These are phyloP conservation scores for Sebastes fasciatus DNA, from an alignment of 2,113 vertebrate genomes.

Conservation along the genomic window DNA sequence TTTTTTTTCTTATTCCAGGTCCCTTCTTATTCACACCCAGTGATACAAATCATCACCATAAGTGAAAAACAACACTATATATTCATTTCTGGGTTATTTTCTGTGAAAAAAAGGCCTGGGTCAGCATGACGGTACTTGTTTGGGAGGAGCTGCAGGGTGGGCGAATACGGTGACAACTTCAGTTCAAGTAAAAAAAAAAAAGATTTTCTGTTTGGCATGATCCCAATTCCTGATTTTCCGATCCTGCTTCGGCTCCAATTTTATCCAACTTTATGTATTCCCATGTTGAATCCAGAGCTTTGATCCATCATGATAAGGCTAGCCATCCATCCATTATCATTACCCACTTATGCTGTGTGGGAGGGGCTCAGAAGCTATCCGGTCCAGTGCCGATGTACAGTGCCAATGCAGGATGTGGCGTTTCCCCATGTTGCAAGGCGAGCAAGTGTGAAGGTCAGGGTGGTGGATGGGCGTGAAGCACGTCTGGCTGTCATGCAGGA, in stretches of 20 bases:
- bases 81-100: neutral
- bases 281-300: neutral
- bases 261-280: neutral
- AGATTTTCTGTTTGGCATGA: neutral
- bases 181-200: neutral
- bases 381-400: neutral
- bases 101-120: neutral
- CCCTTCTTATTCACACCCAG: neutral
- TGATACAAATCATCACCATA: slow-evolving; percentile 20
- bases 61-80: slow-evolving; percentile 14
- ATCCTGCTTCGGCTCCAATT: neutral
- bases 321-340: neutral
- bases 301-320: neutral
- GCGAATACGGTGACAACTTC: neutral
- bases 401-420: slow-evolving; percentile 6
- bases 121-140: neutral
- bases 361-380: neutral
- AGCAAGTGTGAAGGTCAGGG: neutral
- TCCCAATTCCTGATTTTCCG: neutral
- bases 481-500: too few species aligned
- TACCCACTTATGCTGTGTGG: neutral
- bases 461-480: too few species aligned
- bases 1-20: neutral
- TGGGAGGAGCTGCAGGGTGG: neutral
- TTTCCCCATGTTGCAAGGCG: neutral